Percentiles rank a stretch among this genome's conserved stretches.
These are phyloP conservation scores for Schizothorax lantsangensis DNA, from an alignment of 2,797 vertebrate species.

Conservation along the genomic window DNA sequence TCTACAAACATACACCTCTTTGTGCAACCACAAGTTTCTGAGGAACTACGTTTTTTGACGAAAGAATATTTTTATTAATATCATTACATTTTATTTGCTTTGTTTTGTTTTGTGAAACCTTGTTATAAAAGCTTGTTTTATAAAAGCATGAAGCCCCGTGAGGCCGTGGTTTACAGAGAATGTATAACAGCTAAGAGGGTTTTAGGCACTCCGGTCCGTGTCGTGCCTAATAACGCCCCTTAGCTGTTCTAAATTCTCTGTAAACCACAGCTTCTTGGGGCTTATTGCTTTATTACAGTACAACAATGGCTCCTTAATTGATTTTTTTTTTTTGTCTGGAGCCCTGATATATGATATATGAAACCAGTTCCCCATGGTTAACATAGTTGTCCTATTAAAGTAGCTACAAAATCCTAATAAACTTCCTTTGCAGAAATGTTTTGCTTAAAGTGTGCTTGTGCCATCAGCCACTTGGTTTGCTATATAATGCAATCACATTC, in stretches of 20 bases:
- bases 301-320: background rate
- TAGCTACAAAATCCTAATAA: background rate
- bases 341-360: background rate
- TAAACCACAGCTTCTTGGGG: background rate
- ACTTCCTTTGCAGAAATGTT: background rate
- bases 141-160: background rate
- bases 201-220: too few species aligned
- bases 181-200: background rate
- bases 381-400: background rate
- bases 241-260: too few species aligned
- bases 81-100: background rate
- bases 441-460: background rate
- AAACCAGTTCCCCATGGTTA: background rate
- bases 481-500: background rate
- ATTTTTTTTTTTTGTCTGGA: too few species aligned
- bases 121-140: background rate
- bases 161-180: background rate
- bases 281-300: background rate
- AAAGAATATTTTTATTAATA: background rate
- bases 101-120: background rate
- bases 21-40: background rate
- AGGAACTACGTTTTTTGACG: background rate
- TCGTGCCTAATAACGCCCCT: too few species aligned
- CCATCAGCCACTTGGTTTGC: conserved; percentile 8
- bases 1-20: too few species aligned